These are phyloP conservation scores for Arctocebus calabarensis DNA, from an alignment of 2,797 vertebrate species.

Conservation along the genomic window DNA sequence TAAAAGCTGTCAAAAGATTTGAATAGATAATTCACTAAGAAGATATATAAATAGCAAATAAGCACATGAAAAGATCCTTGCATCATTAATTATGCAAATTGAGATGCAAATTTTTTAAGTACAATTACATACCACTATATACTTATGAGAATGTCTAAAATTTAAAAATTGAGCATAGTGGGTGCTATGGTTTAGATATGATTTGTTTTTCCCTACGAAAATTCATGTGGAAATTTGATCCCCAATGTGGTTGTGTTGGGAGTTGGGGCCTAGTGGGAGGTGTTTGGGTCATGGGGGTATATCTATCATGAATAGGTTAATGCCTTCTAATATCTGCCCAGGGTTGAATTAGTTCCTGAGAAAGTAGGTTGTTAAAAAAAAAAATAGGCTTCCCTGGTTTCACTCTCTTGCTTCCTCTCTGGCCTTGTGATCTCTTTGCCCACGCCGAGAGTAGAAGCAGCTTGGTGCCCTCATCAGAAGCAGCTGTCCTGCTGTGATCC, in stretches of 20 bases:
- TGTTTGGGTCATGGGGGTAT: neutral
- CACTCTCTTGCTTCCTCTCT: no score
- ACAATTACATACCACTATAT: neutral
- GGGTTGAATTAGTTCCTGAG: neutral
- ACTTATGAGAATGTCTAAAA: neutral
- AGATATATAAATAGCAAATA: neutral
- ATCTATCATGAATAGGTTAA: neutral
- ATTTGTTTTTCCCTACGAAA: neutral
- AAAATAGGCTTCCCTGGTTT: neutral
- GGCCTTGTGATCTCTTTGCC: neutral
- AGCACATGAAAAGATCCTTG: neutral
- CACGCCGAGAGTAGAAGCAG: neutral
- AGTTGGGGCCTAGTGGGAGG: neutral
- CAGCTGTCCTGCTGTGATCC: neutral
- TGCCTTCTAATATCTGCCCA: neutral
- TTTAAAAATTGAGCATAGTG: neutral
- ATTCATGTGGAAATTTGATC: neutral
- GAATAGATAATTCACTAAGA: neutral
- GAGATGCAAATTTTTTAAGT: neutral
- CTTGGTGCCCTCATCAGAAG: neutral
- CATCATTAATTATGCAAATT: neutral
- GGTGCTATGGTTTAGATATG: neutral
- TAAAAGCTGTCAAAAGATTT: neutral
- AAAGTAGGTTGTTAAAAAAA: neutral
- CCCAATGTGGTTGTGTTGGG: neutral